Conservation (phyloP, 2,888 invertebrate genomes). For the Lycia hirtaria region DNA sequence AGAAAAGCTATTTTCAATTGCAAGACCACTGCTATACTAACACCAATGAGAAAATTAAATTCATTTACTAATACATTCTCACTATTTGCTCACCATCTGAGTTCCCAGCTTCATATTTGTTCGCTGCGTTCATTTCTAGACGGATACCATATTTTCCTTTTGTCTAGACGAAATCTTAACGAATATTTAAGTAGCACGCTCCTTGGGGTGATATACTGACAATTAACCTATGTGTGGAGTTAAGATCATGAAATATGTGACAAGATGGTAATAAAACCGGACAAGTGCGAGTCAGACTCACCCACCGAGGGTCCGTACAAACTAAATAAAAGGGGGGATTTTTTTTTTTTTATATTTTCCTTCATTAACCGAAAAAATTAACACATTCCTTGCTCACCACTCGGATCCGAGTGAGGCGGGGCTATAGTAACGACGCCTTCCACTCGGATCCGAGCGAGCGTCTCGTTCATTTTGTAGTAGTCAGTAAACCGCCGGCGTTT, state of each 20-base stretch:
- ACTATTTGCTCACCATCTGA: slow-evolving; percentile 65
- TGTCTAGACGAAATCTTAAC: slow-evolving; percentile 85
- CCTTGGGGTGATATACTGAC: slow-evolving; percentile 43
- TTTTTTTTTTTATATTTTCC: too few species aligned
- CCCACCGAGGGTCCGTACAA: too few species aligned
- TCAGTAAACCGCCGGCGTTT: too few species aligned
- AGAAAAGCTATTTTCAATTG: slow-evolving; percentile 35
- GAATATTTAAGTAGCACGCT: slow-evolving; percentile 76
- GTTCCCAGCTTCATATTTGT: slow-evolving; percentile 74
- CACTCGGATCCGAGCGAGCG: too few species aligned
- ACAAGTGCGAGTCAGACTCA: too few species aligned
- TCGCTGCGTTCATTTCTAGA: slow-evolving; percentile 73
- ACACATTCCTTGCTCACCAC: too few species aligned
- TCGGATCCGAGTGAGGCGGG: too few species aligned
- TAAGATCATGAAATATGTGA: neutral
- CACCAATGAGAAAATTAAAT: slow-evolving; percentile 75
- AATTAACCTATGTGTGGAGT: slow-evolving; percentile 23
- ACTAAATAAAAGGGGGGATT: too few species aligned
- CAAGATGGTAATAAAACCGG: neutral
- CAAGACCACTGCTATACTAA: slow-evolving; percentile 33
- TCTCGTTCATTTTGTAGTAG: too few species aligned
- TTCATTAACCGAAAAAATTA: too few species aligned
- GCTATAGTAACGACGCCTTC: too few species aligned
- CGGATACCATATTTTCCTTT: slow-evolving; percentile 81
- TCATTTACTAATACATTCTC: slow-evolving; percentile 79